Percentiles rank a stretch among this genome's conserved stretches.
phyloP scores from a whole-genome alignment of 2,888 invertebrate species.

The Eurytoma adleriae region DNA sequence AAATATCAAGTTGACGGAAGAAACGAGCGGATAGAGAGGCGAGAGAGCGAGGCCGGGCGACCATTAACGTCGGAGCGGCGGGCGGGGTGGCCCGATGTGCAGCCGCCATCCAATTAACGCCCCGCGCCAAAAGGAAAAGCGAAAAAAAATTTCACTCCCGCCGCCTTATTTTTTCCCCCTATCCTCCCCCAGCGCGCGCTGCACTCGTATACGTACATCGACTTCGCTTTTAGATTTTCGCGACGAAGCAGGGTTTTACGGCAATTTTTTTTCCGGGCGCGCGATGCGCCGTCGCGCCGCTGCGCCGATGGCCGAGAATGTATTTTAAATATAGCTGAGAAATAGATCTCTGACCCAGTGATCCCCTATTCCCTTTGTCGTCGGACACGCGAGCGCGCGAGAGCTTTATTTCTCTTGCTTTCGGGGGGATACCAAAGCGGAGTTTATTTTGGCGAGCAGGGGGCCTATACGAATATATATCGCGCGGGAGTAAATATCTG shows the following conservation, averaged over 20 bases:
- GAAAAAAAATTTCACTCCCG: slow-evolving; percentile 6
- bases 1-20: background rate
- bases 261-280: too few species aligned
- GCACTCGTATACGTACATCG: background rate
- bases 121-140: slow-evolving; percentile 1
- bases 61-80: slow-evolving; percentile 35
- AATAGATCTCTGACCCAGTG: slow-evolving; percentile 56
- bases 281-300: background rate
- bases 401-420: slow-evolving; percentile 42
- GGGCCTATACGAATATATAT: background rate
- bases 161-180: too few species aligned
- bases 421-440: slow-evolving; percentile 16
- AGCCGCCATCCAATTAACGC: slow-evolving; percentile 47
- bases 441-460: slow-evolving; percentile 36
- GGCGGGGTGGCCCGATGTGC: slow-evolving; percentile 8
- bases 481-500: background rate
- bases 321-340: slow-evolving; percentile 54
- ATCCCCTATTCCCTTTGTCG: slow-evolving; percentile 47
- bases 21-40: slow-evolving; percentile 18
- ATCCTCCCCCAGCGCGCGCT: background rate
- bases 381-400: background rate
- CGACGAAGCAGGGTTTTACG: too few species aligned
- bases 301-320: slow-evolving; percentile 51
- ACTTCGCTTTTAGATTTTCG: too few species aligned
- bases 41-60: slow-evolving; percentile 26